phyloP scores from a whole-genome alignment of 2,888 invertebrate species.

The Phyto melanocephala region DNA sequence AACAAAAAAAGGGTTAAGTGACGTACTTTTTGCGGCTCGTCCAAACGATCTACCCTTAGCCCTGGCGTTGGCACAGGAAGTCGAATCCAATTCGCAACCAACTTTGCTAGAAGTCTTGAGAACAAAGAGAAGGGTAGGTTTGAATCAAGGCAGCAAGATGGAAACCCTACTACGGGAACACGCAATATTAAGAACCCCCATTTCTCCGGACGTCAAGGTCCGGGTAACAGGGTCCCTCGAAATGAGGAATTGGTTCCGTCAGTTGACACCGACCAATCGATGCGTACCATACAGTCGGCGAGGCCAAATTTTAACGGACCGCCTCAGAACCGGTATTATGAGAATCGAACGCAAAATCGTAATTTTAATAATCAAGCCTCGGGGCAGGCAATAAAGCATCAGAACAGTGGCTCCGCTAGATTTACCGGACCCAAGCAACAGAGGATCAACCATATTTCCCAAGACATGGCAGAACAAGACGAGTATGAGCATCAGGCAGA shows the following conservation, averaged over 20 bases:
- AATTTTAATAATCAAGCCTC: constrained; percentile 5
- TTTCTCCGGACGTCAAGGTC: too few species aligned
- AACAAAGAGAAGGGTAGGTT: constrained; percentile 5
- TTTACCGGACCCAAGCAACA: too few species aligned
- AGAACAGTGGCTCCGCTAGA: too few species aligned
- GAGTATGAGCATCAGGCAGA: not conserved
- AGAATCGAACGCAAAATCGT: not conserved
- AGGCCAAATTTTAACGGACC: not conserved
- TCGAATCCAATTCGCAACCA: constrained; percentile 54
- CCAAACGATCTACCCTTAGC: constrained; percentile 43
- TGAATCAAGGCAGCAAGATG: not conserved
- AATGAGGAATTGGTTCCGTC: too few species aligned
- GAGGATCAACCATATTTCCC: too few species aligned
- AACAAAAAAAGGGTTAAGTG: constrained; percentile 39
- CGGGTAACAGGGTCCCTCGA: too few species aligned
- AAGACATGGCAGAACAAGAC: too few species aligned
- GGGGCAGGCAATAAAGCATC: constrained; percentile 28
- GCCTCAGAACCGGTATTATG: constrained; percentile 2
- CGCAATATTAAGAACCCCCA: not conserved
- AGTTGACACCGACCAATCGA: too few species aligned
- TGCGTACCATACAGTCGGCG: not conserved
- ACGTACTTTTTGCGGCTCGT: constrained; percentile 51
- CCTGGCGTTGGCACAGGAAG: constrained; percentile 52
- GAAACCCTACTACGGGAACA: not conserved
- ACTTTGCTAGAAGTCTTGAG: constrained; percentile 34